These are phyloP conservation scores for Mythimna impura DNA, from an alignment of 2,888 invertebrate genomes.

Conservation along the genomic window DNA sequence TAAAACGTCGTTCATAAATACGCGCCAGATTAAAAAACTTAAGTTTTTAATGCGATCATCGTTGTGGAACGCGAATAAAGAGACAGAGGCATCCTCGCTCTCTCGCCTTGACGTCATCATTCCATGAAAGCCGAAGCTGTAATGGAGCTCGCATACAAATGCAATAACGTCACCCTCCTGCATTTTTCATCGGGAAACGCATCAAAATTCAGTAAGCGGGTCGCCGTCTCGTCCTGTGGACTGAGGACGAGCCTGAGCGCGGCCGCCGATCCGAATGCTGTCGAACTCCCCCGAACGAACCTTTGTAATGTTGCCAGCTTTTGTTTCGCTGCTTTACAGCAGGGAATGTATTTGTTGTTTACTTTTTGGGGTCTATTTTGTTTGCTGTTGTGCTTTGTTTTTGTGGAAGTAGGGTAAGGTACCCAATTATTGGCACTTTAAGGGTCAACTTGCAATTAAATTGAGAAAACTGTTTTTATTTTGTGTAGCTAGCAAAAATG, in stretches of 20 bases:
- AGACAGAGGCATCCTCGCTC: conserved; percentile 2
- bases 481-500: too few relatives aligned
- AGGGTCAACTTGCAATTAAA: too few relatives aligned
- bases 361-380: not conserved
- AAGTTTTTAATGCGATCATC: conserved; percentile 37
- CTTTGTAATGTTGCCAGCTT: conserved; percentile 55
- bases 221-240: conserved; percentile 48
- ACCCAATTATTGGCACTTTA: too few relatives aligned
- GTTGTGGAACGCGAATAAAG: conserved; percentile 13
- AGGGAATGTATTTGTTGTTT: conserved; percentile 5
- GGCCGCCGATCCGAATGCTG: conserved; percentile 61
- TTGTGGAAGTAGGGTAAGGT: not conserved
- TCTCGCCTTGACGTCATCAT: not conserved
- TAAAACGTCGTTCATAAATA: conserved; percentile 18
- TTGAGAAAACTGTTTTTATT: too few relatives aligned
- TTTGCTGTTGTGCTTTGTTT: not conserved
- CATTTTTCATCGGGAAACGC: conserved; percentile 73
- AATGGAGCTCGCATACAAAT: conserved; percentile 59
- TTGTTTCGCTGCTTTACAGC: not conserved
- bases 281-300: conserved; percentile 62
- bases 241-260: conserved; percentile 47
- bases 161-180: conserved; percentile 67
- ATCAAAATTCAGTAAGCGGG: conserved; percentile 52
- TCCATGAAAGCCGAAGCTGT: conserved; percentile 17
- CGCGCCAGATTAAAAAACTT: conserved; percentile 48